A percentile compares a stretch with the other conserved stretches of the same genome.
Evolutionary conservation across 2,888 invertebrate genomes (phyloP).

Genomic region (Pollenia amentaria): DNA sequence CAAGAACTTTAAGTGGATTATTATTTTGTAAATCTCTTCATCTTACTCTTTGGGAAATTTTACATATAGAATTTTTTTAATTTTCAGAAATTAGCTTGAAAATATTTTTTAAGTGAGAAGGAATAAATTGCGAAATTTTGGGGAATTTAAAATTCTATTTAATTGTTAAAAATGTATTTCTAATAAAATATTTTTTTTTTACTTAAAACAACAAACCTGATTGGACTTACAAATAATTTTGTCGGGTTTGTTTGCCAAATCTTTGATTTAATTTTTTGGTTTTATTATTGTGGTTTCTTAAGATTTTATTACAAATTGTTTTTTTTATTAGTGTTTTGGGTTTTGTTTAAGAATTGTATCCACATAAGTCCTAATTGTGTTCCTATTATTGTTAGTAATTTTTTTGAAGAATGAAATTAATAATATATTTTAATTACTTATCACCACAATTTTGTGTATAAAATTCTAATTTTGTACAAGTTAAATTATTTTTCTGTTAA

Average conservation of each 20-base stretch:
- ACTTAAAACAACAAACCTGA: not conserved
- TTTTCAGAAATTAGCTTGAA: too few species aligned
- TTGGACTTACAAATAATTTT: not conserved
- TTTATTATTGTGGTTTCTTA: not conserved
- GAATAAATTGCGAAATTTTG: too few species aligned
- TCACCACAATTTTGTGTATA: constrained; percentile 8
- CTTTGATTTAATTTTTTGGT: not conserved
- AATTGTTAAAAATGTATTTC: too few species aligned
- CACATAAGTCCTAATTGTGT: not conserved
- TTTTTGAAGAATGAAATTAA: constrained; percentile 7
- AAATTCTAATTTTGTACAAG: not conserved
- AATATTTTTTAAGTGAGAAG: too few species aligned
- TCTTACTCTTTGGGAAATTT: too few species aligned
- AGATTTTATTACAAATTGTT: not conserved
- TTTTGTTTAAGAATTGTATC: not conserved
- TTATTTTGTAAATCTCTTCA: too few species aligned
- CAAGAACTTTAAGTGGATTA: too few species aligned
- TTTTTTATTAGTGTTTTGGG: not conserved
- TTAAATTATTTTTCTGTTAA: not conserved
- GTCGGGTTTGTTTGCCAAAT: not conserved
- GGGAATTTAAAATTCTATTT: too few species aligned
- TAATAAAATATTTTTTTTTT: too few species aligned
- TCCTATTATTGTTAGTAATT: constrained; percentile 4
- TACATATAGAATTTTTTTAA: too few species aligned
- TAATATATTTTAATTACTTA: constrained; percentile 26